A percentile compares a stretch with the other conserved stretches of the same genome.
Evolutionary conservation across 2,797 vertebrate genomes (phyloP).

Genomic region (Anomalospiza imberbis): DNA sequence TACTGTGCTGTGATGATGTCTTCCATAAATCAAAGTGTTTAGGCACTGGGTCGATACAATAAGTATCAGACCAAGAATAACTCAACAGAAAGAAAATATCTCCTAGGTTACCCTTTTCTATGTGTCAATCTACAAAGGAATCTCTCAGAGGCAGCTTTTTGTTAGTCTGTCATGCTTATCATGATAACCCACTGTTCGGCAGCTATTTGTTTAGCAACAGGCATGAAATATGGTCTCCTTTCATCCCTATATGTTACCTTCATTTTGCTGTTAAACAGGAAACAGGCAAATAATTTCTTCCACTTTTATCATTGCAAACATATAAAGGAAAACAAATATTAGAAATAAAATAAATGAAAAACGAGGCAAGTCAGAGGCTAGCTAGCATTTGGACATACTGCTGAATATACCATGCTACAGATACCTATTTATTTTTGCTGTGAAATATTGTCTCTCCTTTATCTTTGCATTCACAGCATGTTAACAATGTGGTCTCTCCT

Average conservation of each 20-base stretch:
- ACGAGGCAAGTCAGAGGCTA: background rate
- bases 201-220: conserved; percentile 53
- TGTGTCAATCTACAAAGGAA: conserved; percentile 33
- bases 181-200: conserved; percentile 7
- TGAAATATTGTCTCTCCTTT: background rate
- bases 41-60: background rate
- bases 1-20: background rate
- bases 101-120: conserved; percentile 27
- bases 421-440: conserved; percentile 43
- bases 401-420: background rate
- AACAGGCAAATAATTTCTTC: conserved; percentile 26
- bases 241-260: conserved; percentile 3
- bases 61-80: background rate
- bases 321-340: conserved; percentile 21
- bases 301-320: too few species aligned
- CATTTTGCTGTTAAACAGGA: conserved; percentile 23
- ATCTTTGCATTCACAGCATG: conserved; percentile 54
- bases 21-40: background rate
- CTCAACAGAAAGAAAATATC: conserved; percentile 13
- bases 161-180: conserved; percentile 31
- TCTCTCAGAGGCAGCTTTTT: conserved; percentile 35
- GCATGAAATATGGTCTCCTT: conserved; percentile 41
- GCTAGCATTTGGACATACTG: background rate
- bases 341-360: background rate
- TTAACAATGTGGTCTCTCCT: conserved; percentile 40